phyloP scores from a whole-genome alignment of 2,113 vertebrate species.

The Bos indicus region DNA sequence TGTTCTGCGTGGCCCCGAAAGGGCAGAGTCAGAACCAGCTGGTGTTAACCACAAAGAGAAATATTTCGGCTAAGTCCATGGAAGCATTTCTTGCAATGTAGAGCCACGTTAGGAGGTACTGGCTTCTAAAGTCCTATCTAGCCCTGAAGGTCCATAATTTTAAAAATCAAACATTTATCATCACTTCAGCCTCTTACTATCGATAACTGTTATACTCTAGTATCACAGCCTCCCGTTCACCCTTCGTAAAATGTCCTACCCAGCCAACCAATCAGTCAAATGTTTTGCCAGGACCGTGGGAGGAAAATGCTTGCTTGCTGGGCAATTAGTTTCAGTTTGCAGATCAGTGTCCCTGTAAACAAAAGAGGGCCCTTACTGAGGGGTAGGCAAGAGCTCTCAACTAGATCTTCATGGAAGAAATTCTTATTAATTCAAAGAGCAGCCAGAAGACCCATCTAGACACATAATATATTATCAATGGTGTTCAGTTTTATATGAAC shows the following conservation, averaged over 20 bases:
- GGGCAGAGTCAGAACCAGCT: background rate
- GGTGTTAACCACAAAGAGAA: background rate
- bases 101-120: background rate
- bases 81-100: background rate
- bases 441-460: background rate
- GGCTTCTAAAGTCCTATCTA: background rate
- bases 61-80: background rate
- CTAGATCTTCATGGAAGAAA: conserved; percentile 33
- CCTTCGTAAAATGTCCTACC: background rate
- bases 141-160: background rate
- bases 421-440: conserved; percentile 38
- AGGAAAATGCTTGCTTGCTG: conserved; percentile 36
- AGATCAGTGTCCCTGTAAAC: conserved; percentile 51
- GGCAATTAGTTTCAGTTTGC: conserved; percentile 68
- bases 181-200: background rate
- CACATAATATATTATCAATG: background rate
- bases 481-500: background rate
- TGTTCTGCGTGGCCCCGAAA: background rate
- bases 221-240: background rate
- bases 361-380: conserved; percentile 21
- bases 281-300: conserved; percentile 9
- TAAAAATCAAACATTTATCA: conserved; percentile 29
- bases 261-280: conserved; percentile 6
- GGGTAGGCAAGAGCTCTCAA: background rate
- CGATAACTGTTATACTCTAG: background rate